A percentile compares a stretch with the other conserved stretches of the same genome.
Conservation (phyloP, 2,797 vertebrate species). For the Craterocephalus amniculus region DNA sequence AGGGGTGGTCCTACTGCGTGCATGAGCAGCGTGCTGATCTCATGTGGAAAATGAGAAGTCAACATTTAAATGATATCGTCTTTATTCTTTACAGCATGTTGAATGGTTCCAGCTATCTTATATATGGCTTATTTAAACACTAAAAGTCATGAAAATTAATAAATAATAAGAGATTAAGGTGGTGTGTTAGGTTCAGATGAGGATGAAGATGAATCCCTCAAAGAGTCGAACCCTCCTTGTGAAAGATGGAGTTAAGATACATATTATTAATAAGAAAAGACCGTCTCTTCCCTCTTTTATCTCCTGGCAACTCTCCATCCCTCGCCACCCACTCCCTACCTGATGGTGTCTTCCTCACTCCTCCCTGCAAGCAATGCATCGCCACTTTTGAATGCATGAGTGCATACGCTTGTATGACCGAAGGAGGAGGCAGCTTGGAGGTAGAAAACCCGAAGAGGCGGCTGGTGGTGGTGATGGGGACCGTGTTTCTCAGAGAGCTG, state of each 20-base stretch:
- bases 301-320: slow-evolving; percentile 50
- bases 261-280: not conserved
- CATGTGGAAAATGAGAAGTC: not conserved
- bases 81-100: not conserved
- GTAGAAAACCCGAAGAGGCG: slow-evolving; percentile 14
- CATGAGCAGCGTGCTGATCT: not conserved
- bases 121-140: slow-evolving; percentile 1
- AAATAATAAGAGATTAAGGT: not conserved
- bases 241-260: not conserved
- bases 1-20: slow-evolving; percentile 43
- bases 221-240: not conserved
- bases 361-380: slow-evolving; percentile 59
- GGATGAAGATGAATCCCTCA: not conserved
- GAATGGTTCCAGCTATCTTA: not conserved
- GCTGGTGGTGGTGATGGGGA: slow-evolving; percentile 51
- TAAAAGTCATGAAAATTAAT: not conserved
- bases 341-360: slow-evolving; percentile 71
- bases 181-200: not conserved
- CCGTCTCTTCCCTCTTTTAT: not conserved
- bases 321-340: slow-evolving; percentile 28
- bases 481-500: slow-evolving; percentile 34
- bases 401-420: slow-evolving; percentile 13
- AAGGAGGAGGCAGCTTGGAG: slow-evolving; percentile 28
- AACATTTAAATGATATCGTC: no score
- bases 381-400: slow-evolving; percentile 18